Base-by-base conservation (phyloP, 1,140 invertebrate genomes). In the Ips typographus region DNA sequence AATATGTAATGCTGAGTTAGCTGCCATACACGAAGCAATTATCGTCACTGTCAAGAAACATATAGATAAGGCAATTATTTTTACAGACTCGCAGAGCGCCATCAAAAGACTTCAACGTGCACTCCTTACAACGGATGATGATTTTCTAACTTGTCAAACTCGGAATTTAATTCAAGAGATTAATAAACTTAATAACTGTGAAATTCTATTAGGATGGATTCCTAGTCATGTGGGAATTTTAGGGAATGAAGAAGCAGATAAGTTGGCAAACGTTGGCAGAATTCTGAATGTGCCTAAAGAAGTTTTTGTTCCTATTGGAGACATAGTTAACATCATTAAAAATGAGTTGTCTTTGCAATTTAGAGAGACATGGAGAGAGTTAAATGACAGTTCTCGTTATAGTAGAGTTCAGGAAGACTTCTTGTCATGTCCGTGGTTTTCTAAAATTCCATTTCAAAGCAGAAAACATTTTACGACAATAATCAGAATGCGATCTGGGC, bases 401-500 rank as follows among this genome's bases (percentile, higher is more conserved):
- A 8, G 4, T 3, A 44, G 22, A 44, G 47, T 67, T 22, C 64
- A 67, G 40, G 4, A 4, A 22, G 37, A 55, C 39, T 66, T 61
- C 47, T 51, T 42, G 7, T 59, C 36, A 4, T 41, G 43, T 40
- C 41, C 3, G 43, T 60, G 56, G 47, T 66, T 61, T 44, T 58
- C 22, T n/a, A 56, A 53, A 44, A 2, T 66, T 22, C 47, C 63
- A 22, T 53, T 39, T 37, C 55, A 51, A 22, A 39, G 52, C 52
- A 66, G 70, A 52, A 53, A 53, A 8, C 64, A 71, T 53, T 57
- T 67, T 5, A 67, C 56, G 6, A 65, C 62, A 3, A 67, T 71
- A 8, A 71, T 62, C n/a, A 40, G 70, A 56, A 71, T 71, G 64
- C 52, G 56, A 60, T 66, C 58, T 2, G 64, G 69, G 22, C 69